Evolutionary conservation across 2,113 vertebrate species (phyloP).

Genomic region (Falco punctatus): DNA sequence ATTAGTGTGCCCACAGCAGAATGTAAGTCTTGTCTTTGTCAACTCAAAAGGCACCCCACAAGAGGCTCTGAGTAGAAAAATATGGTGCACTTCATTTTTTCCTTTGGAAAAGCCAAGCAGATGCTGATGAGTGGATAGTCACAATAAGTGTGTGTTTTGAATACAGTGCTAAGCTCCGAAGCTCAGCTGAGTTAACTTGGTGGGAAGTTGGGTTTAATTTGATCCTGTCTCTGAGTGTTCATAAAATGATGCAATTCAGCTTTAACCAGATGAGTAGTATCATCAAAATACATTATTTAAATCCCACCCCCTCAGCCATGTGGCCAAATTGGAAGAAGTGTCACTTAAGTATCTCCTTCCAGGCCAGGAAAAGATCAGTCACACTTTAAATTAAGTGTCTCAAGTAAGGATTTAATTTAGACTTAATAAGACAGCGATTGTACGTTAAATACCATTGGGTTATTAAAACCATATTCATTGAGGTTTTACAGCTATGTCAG

Average conservation of each 20-base stretch:
- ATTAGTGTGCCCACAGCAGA: slow-evolving; percentile 66
- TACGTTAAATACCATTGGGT: slow-evolving; percentile 74
- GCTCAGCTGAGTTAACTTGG: slow-evolving; percentile 48
- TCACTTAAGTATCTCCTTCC: slow-evolving; percentile 59
- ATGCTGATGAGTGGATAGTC: slow-evolving; percentile 35
- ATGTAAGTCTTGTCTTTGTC: slow-evolving; percentile 59
- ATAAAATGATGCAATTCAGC: slow-evolving; percentile 52
- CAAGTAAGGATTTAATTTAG: slow-evolving; percentile 78
- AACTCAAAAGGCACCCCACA: slow-evolving; percentile 62
- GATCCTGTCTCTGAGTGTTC: slow-evolving; percentile 32
- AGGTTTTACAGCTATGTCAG: slow-evolving; percentile 78
- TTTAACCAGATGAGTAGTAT: slow-evolving; percentile 61
- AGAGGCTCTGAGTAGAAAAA: slow-evolving; percentile 69
- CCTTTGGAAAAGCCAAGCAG: slow-evolving; percentile 66
- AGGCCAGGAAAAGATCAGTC: slow-evolving; percentile 71
- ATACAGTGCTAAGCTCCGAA: neutral
- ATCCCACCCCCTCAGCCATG: slow-evolving; percentile 50
- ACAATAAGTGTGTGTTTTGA: slow-evolving; percentile 46
- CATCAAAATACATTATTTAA: slow-evolving; percentile 66
- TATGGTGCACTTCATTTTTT: slow-evolving; percentile 58
- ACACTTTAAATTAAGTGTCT: slow-evolving; percentile 76
- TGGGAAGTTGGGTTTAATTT: slow-evolving; percentile 50
- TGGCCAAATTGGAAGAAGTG: slow-evolving; percentile 63
- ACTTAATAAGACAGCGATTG: slow-evolving; percentile 77
- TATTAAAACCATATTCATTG: slow-evolving; percentile 81